These are phyloP conservation scores for Nemopilema nomurai DNA, from an alignment of 30 jellyfish, hydroid and myxozoan species.

Conservation along the genomic window DNA sequence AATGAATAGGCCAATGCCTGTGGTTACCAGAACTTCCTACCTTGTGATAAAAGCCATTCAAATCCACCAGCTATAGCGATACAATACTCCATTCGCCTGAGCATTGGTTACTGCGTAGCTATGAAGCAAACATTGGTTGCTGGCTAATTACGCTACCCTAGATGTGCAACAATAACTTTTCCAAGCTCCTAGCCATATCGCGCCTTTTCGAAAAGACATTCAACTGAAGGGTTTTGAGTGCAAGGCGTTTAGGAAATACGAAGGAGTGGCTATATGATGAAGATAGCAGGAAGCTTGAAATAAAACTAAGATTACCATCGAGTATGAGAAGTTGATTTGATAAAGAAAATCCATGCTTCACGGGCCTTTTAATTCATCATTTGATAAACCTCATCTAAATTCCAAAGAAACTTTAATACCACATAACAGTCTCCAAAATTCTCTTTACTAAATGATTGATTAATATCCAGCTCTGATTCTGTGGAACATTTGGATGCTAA, in stretches of 20 bases:
- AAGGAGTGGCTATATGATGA: background rate
- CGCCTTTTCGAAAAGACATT: too few species aligned
- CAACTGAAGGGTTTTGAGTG: background rate
- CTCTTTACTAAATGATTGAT: too few species aligned
- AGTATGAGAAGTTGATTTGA: too few species aligned
- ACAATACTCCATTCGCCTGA: background rate
- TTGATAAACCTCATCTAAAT: too few species aligned
- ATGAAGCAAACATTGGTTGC: background rate
- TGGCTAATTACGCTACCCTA: background rate
- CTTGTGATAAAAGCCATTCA: conserved; percentile 10
- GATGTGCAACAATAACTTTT: background rate
- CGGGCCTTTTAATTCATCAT: too few species aligned
- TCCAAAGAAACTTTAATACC: too few species aligned
- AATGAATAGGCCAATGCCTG: conserved; percentile 30
- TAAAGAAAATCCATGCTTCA: too few species aligned
- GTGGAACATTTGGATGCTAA: too few species aligned
- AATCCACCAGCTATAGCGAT: conserved; percentile 6
- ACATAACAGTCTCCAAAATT: too few species aligned
- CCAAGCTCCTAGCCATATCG: background rate
- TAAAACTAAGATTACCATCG: too few species aligned
- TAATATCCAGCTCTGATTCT: too few species aligned
- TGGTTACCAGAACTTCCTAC: conserved; percentile 34
- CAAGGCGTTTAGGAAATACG: background rate
- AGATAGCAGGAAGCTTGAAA: too few species aligned
- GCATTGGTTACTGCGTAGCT: background rate